These are phyloP conservation scores for Platerodrilus igneus DNA, from an alignment of 2,888 invertebrate genomes.

Conservation along the genomic window DNA sequence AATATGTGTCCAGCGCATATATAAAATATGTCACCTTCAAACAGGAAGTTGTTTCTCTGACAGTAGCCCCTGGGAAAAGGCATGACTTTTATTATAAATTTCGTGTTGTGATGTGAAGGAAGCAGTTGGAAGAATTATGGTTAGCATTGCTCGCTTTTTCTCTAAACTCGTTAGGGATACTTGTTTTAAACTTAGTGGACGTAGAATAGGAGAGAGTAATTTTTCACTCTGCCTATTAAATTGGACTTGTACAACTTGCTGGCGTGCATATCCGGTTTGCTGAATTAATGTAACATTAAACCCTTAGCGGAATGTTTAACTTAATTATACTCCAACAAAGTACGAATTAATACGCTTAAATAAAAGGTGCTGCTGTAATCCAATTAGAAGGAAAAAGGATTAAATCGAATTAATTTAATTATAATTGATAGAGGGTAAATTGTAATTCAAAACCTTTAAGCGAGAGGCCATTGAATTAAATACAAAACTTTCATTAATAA, in stretches of 20 bases:
- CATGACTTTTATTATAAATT: slow-evolving; percentile 14
- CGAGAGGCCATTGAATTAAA: slow-evolving; percentile 12
- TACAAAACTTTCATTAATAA: slow-evolving; percentile 14
- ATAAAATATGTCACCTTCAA: too few relatives aligned
- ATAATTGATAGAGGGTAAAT: slow-evolving; percentile 9
- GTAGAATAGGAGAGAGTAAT: slow-evolving; percentile 3
- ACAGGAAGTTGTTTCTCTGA: too few relatives aligned
- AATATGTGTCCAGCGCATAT: slow-evolving; percentile 11
- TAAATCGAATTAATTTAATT: slow-evolving; percentile 17
- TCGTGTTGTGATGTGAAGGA: slow-evolving; percentile 4
- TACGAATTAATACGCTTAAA: too few relatives aligned
- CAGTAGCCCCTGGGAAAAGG: slow-evolving; percentile 9
- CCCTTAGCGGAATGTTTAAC: too few relatives aligned
- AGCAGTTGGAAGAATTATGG: slow-evolving; percentile 7
- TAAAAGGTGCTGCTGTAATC: too few relatives aligned
- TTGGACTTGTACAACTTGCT: too few relatives aligned
- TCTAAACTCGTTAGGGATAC: slow-evolving; percentile 13
- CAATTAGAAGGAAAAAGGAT: too few relatives aligned
- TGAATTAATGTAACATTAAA: too few relatives aligned
- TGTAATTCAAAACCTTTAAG: slow-evolving; percentile 6
- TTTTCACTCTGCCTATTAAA: slow-evolving; percentile 14
- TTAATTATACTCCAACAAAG: too few relatives aligned
- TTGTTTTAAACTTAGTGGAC: slow-evolving; percentile 9
- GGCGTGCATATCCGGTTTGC: too few relatives aligned
- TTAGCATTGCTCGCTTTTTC: slow-evolving; percentile 2